A percentile compares a stretch with the other conserved stretches of the same genome.
Evolutionary conservation across 1,140 invertebrate genomes (phyloP).

Genomic region (Drosophila ambigua): DNA sequence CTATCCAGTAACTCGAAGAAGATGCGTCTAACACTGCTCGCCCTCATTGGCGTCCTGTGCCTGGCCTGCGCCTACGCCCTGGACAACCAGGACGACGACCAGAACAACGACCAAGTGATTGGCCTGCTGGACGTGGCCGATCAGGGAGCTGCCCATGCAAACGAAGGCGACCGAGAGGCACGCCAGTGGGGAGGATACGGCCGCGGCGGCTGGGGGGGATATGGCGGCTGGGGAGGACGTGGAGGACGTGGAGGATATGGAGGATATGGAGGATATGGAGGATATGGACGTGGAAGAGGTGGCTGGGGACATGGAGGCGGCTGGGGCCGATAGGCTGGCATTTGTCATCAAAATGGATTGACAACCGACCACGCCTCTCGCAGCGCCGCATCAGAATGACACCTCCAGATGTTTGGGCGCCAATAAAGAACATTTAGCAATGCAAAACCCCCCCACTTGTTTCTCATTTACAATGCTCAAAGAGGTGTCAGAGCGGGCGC

Average conservation of each 20-base stretch:
- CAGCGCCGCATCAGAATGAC: not conserved
- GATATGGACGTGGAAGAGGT: too few relatives aligned
- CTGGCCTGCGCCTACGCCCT: conserved; percentile 43
- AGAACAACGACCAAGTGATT: conserved; percentile 21
- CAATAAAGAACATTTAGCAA: conserved; percentile 43
- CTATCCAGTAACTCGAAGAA: conserved; percentile 3
- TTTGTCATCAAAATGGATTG: not conserved
- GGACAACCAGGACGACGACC: conserved; percentile 19
- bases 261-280: not conserved
- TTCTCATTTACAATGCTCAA: conserved; percentile 12
- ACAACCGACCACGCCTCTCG: conserved; percentile 15
- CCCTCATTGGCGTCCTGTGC: conserved; percentile 41
- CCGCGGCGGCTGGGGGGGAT: conserved; percentile 9
- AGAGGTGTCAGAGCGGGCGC: conserved; percentile 4
- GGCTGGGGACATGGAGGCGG: too few relatives aligned
- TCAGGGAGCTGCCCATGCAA: conserved; percentile 39
- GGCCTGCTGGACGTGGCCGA: conserved; percentile 47
- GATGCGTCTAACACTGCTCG: conserved; percentile 49
- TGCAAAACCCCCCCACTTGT: conserved; percentile 16
- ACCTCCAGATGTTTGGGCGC: conserved; percentile 14
- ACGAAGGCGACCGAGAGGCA: conserved; percentile 44
- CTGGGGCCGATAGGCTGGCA: conserved; percentile 13
- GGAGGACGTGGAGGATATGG: conserved; percentile 5
- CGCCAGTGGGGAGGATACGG: conserved; percentile 19
- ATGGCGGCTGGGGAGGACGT: conserved; percentile 11